Base-by-base conservation (phyloP, 2,113 vertebrate genomes). In the Phaethon lepturus region DNA sequence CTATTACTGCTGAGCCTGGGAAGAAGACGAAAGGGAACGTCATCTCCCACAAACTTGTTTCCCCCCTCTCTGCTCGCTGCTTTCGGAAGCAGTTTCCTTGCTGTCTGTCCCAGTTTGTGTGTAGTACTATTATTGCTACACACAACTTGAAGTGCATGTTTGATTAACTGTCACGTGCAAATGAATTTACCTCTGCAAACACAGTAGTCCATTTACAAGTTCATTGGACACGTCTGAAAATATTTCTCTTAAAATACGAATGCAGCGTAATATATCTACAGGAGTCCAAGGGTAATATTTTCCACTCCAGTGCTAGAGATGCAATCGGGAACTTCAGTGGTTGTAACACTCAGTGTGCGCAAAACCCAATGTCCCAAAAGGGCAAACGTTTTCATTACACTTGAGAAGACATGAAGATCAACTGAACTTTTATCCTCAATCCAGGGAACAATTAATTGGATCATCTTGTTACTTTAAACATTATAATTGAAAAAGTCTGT, bases 31-130 rank as follows among this genome's bases (percentile, higher is more conserved):
- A 22, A 26, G 4, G 49, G 31, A 84, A 16, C 1, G 1, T 6
- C 64, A 8, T 2, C 44, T 82, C 31, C 35, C n/a, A 38, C 15
- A 45, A 2, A 0, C 15, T 6, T 8, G 24, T 20, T 73, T 11
- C 35, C 42, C 19, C 10, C 4, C 12, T 38, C 47, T 26, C 55
- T 13, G 15, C 59, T 86, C 3, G 0, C 40, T 52, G 33, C 8
- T 49, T 35, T 29, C 68, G 33, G 56, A 11, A 53, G 38, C 69
- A 13, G 4, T 2, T 82, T 55, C 11, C 59, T 26, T n/a, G 22
- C 59, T 26, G 0, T 20, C 67, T 60, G 28, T 59, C 56, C 53
- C 63, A 3, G 3, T 9, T 7, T 7, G 29, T 9, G 49, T 4
- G 7, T 6, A 24, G 5, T 2, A 42, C 38, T 45, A 78, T 22